Percentiles rank a stretch among this genome's conserved stretches.
Evolutionary conservation across 1,140 invertebrate species (phyloP).

Genomic region (Mya arenaria): DNA sequence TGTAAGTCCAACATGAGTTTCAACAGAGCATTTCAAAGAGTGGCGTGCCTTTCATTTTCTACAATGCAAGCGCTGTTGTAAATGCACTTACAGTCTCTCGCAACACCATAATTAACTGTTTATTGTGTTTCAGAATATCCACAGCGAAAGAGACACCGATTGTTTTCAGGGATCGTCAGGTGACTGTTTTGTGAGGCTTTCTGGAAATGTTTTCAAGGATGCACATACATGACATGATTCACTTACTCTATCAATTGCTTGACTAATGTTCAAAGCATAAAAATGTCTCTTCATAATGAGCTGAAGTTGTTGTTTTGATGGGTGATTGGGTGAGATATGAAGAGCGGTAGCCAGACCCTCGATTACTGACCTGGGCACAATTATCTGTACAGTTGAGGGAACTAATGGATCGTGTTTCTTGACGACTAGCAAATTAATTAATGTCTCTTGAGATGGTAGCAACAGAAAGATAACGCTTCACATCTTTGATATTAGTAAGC

Average conservation of each 20-base stretch:
- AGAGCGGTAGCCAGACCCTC: not conserved
- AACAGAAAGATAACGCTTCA: too few species aligned
- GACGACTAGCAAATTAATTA: conserved; percentile 43
- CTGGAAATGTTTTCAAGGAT: conserved; percentile 33
- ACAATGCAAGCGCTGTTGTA: not conserved
- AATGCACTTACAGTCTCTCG: not conserved
- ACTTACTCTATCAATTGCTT: too few species aligned
- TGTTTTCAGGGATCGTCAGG: conserved; percentile 52
- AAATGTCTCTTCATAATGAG: conserved; percentile 51
- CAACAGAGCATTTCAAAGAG: not conserved
- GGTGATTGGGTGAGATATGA: conserved; percentile 20
- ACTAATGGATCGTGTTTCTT: not conserved
- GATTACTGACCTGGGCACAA: too few species aligned
- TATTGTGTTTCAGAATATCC: conserved; percentile 35
- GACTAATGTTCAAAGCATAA: too few species aligned
- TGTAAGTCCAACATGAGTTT: not conserved
- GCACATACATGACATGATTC: conserved; percentile 55
- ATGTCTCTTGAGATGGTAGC: conserved; percentile 49
- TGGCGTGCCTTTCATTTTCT: conserved; percentile 11
- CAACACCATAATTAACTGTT: not conserved
- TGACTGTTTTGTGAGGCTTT: too few species aligned
- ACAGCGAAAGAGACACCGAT: too few species aligned
- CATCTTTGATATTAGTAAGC: conserved; percentile 53
- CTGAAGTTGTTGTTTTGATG: conserved; percentile 45
- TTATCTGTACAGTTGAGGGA: not conserved